phyloP scores from a whole-genome alignment of 2,888 invertebrate genomes.

The Neria commutata region DNA sequence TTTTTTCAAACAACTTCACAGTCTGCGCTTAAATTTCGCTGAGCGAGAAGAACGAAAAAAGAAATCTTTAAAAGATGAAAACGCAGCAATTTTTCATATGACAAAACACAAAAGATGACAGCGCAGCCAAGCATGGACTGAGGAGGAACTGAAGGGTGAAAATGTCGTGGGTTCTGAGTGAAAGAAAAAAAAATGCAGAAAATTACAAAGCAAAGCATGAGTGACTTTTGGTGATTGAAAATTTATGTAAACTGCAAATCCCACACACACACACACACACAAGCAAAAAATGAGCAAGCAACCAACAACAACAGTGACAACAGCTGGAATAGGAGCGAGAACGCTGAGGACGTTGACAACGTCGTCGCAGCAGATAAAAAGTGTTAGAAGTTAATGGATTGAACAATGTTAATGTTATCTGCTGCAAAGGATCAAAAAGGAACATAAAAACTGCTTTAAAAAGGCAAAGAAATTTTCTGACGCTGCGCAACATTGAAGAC shows the following conservation, averaged over 20 bases:
- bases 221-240: constrained; percentile 28
- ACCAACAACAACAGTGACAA: not conserved
- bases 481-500: not conserved
- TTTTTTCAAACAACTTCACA: not conserved
- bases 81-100: constrained; percentile 40
- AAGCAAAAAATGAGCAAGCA: not conserved
- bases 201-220: constrained; percentile 17
- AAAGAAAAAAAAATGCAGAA: not conserved
- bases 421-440: constrained; percentile 11
- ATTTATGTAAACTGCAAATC: constrained; percentile 43
- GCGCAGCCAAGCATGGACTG: constrained; percentile 4
- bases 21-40: too few relatives aligned
- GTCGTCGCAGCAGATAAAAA: constrained; percentile 7
- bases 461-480: not conserved
- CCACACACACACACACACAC: constrained; percentile 4
- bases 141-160: not conserved
- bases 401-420: constrained; percentile 43
- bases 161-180: too few relatives aligned
- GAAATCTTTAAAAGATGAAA: not conserved
- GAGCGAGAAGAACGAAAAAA: not conserved
- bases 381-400: constrained; percentile 43
- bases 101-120: constrained; percentile 33
- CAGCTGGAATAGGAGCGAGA: not conserved
- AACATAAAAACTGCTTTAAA: not conserved
- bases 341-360: not conserved